phyloP scores from a whole-genome alignment of 2,113 vertebrate species.

The Dendrocopos noguchii region DNA sequence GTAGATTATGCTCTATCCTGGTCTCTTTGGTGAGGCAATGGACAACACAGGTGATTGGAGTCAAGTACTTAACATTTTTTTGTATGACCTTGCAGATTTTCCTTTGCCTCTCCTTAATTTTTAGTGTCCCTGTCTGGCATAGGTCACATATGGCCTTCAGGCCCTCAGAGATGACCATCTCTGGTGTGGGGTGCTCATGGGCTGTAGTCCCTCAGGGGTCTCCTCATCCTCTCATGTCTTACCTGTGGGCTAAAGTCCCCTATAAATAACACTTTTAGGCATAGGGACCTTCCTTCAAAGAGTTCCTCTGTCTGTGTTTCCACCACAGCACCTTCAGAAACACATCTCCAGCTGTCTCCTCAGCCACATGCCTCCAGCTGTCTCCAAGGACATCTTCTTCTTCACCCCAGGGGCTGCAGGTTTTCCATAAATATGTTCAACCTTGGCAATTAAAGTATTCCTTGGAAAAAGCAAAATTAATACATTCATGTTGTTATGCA shows the following conservation, averaged over 20 bases:
- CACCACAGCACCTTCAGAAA: background rate
- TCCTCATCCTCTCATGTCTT: background rate
- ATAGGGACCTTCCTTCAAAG: background rate
- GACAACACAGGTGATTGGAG: background rate
- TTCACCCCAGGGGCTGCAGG: background rate
- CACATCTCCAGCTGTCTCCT: background rate
- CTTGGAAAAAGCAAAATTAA: background rate
- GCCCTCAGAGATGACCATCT: background rate
- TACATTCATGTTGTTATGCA: background rate
- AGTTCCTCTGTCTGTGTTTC: background rate
- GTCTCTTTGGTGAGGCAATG: background rate
- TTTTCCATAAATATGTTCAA: background rate
- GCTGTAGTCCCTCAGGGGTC: background rate
- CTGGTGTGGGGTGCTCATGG: background rate
- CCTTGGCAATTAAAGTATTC: background rate
- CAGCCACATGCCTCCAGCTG: accelerated
- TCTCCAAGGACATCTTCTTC: background rate
- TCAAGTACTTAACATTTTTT: background rate
- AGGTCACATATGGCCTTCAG: background rate
- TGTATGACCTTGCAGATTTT: background rate
- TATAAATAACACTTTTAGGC: accelerated
- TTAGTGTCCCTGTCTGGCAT: background rate
- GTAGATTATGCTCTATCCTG: background rate
- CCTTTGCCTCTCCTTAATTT: background rate
- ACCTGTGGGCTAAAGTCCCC: background rate